Conservation (phyloP, 2,888 invertebrate genomes). For the Miltochrista miniata region DNA sequence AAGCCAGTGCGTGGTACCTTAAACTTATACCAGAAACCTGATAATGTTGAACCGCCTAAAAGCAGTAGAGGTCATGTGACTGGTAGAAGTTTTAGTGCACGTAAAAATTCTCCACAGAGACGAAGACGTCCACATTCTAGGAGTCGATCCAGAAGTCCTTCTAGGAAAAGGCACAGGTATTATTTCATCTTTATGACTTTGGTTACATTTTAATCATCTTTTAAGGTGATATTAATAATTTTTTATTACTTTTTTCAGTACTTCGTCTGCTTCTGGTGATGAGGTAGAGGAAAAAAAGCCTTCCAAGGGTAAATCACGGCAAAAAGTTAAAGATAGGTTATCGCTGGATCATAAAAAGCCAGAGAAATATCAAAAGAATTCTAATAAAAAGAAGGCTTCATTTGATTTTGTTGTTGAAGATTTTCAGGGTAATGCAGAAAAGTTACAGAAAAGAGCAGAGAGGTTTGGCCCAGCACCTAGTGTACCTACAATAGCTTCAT, state of each 20-base stretch:
- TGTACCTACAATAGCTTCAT: conserved; percentile 79
- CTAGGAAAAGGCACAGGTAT: conserved; percentile 78
- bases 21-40: conserved; percentile 83
- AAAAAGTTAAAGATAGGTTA: conserved; percentile 84
- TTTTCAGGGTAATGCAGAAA: conserved; percentile 89
- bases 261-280: conserved; percentile 80
- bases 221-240: conserved; percentile 1
- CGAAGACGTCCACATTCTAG: conserved; percentile 63
- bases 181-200: conserved; percentile 3
- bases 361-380: conserved; percentile 76
- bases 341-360: conserved; percentile 73
- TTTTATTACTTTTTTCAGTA: conserved; percentile 43
- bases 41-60: conserved; percentile 53
- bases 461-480: conserved; percentile 86
- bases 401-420: conserved; percentile 87
- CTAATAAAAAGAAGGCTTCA: conserved; percentile 80
- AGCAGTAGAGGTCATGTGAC: conserved; percentile 48
- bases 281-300: conserved; percentile 80
- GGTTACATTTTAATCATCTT: conserved; percentile 1
- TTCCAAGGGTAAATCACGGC: conserved; percentile 65
- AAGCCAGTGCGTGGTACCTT: conserved; percentile 84
- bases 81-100: conserved; percentile 48
- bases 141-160: conserved; percentile 76
- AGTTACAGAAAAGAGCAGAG: conserved; percentile 94
- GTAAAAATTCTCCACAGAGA: conserved; percentile 65